Percentiles rank a stretch among this genome's conserved stretches.
Evolutionary conservation across 2,113 vertebrate species (phyloP).

Genomic region (Atractosteus spatula): DNA sequence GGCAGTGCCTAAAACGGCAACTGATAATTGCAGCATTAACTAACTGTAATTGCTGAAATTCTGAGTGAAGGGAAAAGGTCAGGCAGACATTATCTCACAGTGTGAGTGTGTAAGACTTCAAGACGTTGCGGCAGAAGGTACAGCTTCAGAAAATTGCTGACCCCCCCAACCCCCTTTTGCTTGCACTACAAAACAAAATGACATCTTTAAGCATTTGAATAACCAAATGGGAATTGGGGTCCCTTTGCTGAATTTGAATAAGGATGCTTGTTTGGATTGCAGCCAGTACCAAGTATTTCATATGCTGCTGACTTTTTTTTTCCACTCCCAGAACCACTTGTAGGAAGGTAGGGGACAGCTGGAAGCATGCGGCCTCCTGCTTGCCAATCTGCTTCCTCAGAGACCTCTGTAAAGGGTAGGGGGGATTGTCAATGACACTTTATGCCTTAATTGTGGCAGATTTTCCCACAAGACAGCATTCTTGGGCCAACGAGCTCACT

Average conservation of each 20-base stretch:
- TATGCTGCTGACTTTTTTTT: slow-evolving; percentile 32
- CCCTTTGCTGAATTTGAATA: slow-evolving; percentile 25
- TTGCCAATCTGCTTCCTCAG: slow-evolving; percentile 16
- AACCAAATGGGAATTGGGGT: slow-evolving; percentile 29
- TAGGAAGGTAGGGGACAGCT: slow-evolving; percentile 30
- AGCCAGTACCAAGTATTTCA: slow-evolving; percentile 29
- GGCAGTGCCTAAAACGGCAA: slow-evolving; percentile 39
- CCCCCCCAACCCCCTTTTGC: slow-evolving; percentile 10
- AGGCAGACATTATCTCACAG: slow-evolving; percentile 19
- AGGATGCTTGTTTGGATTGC: slow-evolving; percentile 28
- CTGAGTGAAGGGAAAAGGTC: slow-evolving; percentile 36
- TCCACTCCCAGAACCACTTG: slow-evolving; percentile 29
- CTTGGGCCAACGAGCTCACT: neutral
- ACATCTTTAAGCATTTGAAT: slow-evolving; percentile 37
- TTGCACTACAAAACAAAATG: slow-evolving; percentile 54
- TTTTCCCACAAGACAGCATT: slow-evolving; percentile 28
- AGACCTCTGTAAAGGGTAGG: slow-evolving; percentile 21
- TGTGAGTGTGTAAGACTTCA: neutral
- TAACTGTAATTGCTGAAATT: slow-evolving; percentile 36
- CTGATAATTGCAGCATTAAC: slow-evolving; percentile 48
- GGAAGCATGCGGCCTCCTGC: slow-evolving; percentile 31
- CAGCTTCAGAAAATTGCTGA: slow-evolving; percentile 10
- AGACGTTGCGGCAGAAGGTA: slow-evolving; percentile 28
- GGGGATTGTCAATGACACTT: slow-evolving; percentile 29
- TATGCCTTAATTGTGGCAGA: slow-evolving; percentile 35